Evolutionary conservation across 2,113 vertebrate genomes (phyloP).

Genomic region (Oryzias melastigma): DNA sequence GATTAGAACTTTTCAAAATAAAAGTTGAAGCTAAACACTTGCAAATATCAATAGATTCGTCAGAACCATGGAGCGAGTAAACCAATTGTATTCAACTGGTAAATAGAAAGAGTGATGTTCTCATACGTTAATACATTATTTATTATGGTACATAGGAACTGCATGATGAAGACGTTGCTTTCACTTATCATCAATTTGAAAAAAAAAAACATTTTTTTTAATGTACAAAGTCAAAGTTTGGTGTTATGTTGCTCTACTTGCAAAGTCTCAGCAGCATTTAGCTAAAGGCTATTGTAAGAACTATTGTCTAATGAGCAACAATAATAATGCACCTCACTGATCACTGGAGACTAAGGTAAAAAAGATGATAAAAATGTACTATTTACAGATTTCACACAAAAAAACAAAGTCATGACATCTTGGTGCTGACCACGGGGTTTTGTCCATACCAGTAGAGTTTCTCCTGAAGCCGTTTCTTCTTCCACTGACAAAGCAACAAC

Average conservation of each 20-base stretch:
- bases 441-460: conserved; percentile 89
- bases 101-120: no score
- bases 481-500: conserved; percentile 94
- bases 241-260: conserved; percentile 14
- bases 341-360: conserved; percentile 24
- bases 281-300: neutral
- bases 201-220: conserved; percentile 1
- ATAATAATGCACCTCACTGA: conserved; percentile 13
- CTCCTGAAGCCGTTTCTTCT: conserved; percentile 85
- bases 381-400: conserved; percentile 20
- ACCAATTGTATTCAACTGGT: neutral
- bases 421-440: conserved; percentile 75
- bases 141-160: no score
- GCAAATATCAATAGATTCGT: neutral
- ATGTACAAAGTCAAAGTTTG: conserved; percentile 29
- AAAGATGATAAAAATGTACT: conserved; percentile 6
- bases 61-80: neutral
- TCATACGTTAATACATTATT: no score
- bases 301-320: conserved; percentile 35
- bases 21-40: conserved; percentile 19
- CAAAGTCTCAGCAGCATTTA: conserved; percentile 23
- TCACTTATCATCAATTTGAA: neutral
- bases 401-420: conserved; percentile 56
- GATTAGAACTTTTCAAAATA: conserved; percentile 60
- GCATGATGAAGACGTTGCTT: no score